Percentiles rank a stretch among this genome's conserved stretches.
Conservation (phyloP, 2,888 invertebrate genomes). For the Trachelus tabidus region DNA sequence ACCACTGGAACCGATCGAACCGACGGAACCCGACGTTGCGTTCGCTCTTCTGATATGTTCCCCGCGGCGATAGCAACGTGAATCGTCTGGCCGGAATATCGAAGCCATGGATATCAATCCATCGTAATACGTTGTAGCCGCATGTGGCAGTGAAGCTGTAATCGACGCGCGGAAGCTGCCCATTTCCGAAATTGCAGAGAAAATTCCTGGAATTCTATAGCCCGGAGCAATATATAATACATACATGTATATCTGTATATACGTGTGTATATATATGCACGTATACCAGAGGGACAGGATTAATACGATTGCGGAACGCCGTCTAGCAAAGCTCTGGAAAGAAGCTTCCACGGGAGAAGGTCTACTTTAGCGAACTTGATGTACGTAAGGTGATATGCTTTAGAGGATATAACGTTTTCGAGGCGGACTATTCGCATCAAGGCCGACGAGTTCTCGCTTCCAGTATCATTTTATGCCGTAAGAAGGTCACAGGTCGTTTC, state of each 20-base stretch:
- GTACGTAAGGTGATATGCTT: neutral
- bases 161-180: neutral
- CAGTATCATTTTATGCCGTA: conserved; percentile 37
- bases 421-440: neutral
- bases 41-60: conserved; percentile 20
- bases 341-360: neutral
- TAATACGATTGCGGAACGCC: neutral
- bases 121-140: neutral
- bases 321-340: neutral
- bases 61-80: conserved; percentile 14
- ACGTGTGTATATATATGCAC: neutral
- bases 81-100: conserved; percentile 18
- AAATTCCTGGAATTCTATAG: neutral
- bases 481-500: conserved; percentile 41
- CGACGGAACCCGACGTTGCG: conserved; percentile 7
- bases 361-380: neutral
- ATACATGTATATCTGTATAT: neutral
- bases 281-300: neutral
- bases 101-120: conserved; percentile 14
- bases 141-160: neutral
- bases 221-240: neutral
- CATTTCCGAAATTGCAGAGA: neutral
- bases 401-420: neutral
- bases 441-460: conserved; percentile 18
- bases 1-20: neutral